A percentile compares a stretch with the other conserved stretches of the same genome.
These are phyloP conservation scores for Osmerus mordax DNA, from an alignment of 2,113 vertebrate genomes.

Conservation along the genomic window DNA sequence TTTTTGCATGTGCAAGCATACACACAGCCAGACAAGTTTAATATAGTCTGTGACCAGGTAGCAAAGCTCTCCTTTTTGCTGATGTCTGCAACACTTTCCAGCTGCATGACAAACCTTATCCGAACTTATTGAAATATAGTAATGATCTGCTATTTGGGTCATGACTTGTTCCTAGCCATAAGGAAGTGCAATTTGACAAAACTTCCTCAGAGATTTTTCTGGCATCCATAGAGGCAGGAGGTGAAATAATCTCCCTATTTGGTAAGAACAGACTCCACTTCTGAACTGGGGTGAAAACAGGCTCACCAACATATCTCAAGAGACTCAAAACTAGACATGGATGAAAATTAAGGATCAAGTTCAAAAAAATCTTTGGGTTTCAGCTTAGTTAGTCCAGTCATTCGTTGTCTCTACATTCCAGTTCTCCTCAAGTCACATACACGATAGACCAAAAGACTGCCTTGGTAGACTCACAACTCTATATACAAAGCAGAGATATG, in stretches of 20 bases:
- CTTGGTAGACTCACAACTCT: no score
- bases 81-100: background rate
- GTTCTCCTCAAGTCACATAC: no score
- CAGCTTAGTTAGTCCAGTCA: no score
- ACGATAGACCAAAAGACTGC: no score
- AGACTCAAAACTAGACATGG: no score
- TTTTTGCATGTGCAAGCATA: background rate
- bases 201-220: constrained; percentile 20
- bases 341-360: no score
- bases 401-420: no score
- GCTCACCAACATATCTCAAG: no score
- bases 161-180: background rate
- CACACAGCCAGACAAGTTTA: background rate
- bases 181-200: constrained; percentile 18
- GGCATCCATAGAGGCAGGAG: background rate
- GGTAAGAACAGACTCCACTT: constrained; percentile 10
- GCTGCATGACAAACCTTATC: background rate
- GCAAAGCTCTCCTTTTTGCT: background rate
- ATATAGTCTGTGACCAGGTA: background rate
- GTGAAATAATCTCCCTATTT: constrained; percentile 22
- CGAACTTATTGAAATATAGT: background rate
- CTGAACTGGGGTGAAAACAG: no score
- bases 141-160: constrained; percentile 2
- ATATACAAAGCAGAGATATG: no score
- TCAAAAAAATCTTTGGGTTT: background rate